A percentile compares a stretch with the other conserved stretches of the same genome.
These are phyloP conservation scores for Aporophyla nigra DNA, from an alignment of 2,888 invertebrate genomes.

Conservation along the genomic window DNA sequence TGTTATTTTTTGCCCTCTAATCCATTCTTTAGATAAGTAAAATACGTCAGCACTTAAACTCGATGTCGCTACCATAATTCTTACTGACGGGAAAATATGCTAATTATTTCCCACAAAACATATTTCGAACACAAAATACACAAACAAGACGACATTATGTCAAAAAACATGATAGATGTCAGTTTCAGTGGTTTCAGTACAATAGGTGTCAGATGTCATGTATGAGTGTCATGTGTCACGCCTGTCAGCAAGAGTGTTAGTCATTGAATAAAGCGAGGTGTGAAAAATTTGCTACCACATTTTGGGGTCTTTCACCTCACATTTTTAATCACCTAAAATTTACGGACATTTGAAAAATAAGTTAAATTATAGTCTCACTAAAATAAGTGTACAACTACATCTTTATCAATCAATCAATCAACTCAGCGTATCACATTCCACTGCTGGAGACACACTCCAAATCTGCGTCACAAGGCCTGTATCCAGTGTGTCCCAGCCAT, in stretches of 20 bases:
- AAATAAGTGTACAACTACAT: too few relatives aligned
- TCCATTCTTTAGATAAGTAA: background rate
- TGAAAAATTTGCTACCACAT: conserved; percentile 24
- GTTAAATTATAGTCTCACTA: too few relatives aligned
- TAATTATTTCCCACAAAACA: conserved; percentile 37
- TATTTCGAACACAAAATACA: conserved; percentile 34
- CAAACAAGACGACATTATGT: conserved; percentile 39
- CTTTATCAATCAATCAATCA: too few relatives aligned
- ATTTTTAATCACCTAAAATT: too few relatives aligned
- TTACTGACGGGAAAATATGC: conserved; percentile 26
- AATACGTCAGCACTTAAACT: background rate
- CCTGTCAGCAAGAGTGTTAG: conserved; percentile 31
- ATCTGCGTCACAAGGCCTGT: too few relatives aligned
- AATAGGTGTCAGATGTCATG: conserved; percentile 41
- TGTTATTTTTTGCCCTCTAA: background rate
- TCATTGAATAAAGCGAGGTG: conserved; percentile 30
- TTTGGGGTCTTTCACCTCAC: too few relatives aligned
- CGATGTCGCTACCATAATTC: background rate
- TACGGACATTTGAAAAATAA: too few relatives aligned
- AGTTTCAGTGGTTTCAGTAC: conserved; percentile 33
- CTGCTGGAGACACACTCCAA: too few relatives aligned
- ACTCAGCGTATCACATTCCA: too few relatives aligned
- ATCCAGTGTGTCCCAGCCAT: too few relatives aligned
- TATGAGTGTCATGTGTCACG: conserved; percentile 47
- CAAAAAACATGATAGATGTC: conserved; percentile 56